Evolutionary conservation across 2,888 invertebrate genomes (phyloP), one percentile per base, ranked within the genome.

Genomic region (Dynastes hyllus): DNA sequence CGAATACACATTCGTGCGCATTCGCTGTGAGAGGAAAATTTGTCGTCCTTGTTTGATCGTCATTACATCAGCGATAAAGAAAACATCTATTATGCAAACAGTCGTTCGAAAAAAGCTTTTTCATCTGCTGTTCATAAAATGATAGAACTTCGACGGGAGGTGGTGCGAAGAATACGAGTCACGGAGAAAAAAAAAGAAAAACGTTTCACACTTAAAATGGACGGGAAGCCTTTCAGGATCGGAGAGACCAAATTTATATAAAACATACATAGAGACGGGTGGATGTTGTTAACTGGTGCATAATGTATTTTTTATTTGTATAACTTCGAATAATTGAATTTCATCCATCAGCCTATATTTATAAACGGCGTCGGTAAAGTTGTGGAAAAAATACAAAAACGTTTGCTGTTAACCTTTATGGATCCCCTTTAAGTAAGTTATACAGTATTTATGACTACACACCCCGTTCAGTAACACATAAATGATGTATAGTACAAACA

Each of bases 71-170:
- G 27, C 53, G 69, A 51, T 69, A 69, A 51, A 69, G 69, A 69
- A 69, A 51, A 69, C 69, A 69, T 69, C 11, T 69, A 51, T 69
- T 69, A 69, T 69, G 69, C 69, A 69, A 69, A 69, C 69, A 69
- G 51, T 53, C 69, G 29, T 2, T 29, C 37, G 66, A 66, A 29
- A 67, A 69, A 69, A 53, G 27, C 69, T 27, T 69, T 69, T 51
- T 51, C 69, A 69, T 69, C 51, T 51, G 69, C 51, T 27, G 11
- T 51, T 69, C 51, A 50, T 51, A 22, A 69, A 69, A 69, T 51
- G 50, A 69, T 69, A 67, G 69, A 27, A 37, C 51, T 69, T 69
- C 13, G 69, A 16, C 50, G 29, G 9, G 27, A n/a, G 9, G 27
- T 11, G 67, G 45, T 29, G n/a, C 1, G 2, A 11, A 13, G 50